Evolutionary conservation across 2,888 invertebrate species (phyloP).

Genomic region (Lamproptera curius): DNA sequence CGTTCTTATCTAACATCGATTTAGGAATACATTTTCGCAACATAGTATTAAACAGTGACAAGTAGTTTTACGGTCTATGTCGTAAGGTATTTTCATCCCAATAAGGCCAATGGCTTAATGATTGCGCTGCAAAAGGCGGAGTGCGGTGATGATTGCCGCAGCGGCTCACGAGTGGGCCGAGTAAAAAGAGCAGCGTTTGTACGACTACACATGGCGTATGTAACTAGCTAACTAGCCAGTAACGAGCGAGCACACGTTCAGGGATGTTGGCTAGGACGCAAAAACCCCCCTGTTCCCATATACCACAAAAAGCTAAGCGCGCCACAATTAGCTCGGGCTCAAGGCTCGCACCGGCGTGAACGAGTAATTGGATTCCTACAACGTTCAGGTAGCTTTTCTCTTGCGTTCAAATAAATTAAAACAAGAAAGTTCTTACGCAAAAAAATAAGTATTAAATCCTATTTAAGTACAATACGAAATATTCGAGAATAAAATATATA

Average conservation of each 20-base stretch:
- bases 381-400: neutral
- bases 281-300: neutral
- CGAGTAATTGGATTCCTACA: slow-evolving; percentile 1
- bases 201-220: neutral
- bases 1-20: too few relatives aligned
- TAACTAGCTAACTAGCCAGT: neutral
- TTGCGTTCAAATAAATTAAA: neutral
- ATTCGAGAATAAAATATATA: too few relatives aligned
- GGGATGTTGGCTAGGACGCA: too few relatives aligned
- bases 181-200: neutral
- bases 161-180: neutral
- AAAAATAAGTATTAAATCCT: too few relatives aligned
- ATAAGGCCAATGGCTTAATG: slow-evolving; percentile 1
- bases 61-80: neutral
- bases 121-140: neutral
- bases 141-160: neutral
- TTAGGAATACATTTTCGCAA: too few relatives aligned
- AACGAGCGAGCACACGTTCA: too few relatives aligned
- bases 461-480: too few relatives aligned
- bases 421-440: neutral
- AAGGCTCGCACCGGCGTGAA: neutral
- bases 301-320: neutral
- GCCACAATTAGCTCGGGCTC: neutral
- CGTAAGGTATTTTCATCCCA: neutral
- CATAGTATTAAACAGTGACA: neutral